Conservation (phyloP, 2,888 invertebrate genomes). For the Aspidapion aeneum region DNA sequence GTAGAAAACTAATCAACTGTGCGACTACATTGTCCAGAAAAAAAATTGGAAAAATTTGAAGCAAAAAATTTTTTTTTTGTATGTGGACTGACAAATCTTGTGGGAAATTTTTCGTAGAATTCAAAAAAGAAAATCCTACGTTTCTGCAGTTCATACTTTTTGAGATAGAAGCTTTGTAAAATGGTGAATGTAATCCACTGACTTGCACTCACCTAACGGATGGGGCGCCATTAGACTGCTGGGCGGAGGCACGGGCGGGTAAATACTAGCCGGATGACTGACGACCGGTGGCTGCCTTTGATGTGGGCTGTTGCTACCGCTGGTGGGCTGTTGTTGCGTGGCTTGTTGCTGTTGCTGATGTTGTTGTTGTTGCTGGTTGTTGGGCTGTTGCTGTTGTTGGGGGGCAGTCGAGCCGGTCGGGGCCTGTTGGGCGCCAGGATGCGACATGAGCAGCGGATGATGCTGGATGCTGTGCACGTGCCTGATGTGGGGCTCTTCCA, state of each 20-base stretch:
- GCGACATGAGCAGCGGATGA: slow-evolving; percentile 57
- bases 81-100: too few relatives aligned
- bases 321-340: slow-evolving; percentile 21
- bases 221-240: slow-evolving; percentile 40
- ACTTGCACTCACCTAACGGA: slow-evolving; percentile 35
- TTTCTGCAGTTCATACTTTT: too few relatives aligned
- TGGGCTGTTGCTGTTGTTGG: too few relatives aligned
- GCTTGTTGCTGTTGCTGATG: too few relatives aligned
- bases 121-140: too few relatives aligned
- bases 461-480: slow-evolving; percentile 53
- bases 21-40: too few relatives aligned
- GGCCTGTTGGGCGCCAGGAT: slow-evolving; percentile 46
- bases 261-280: slow-evolving; percentile 20
- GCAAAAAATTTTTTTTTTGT: too few relatives aligned
- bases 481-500: slow-evolving; percentile 52
- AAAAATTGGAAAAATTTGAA: too few relatives aligned
- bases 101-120: too few relatives aligned
- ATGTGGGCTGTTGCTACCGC: not conserved
- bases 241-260: slow-evolving; percentile 45
- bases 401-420: slow-evolving; percentile 27
- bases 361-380: not conserved
- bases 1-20: too few relatives aligned
- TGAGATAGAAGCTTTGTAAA: too few relatives aligned
- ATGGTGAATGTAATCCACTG: too few relatives aligned
- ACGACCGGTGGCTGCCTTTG: slow-evolving; percentile 31